Conservation (phyloP, 2,797 vertebrate species). For the Pachyuromys duprasi region DNA sequence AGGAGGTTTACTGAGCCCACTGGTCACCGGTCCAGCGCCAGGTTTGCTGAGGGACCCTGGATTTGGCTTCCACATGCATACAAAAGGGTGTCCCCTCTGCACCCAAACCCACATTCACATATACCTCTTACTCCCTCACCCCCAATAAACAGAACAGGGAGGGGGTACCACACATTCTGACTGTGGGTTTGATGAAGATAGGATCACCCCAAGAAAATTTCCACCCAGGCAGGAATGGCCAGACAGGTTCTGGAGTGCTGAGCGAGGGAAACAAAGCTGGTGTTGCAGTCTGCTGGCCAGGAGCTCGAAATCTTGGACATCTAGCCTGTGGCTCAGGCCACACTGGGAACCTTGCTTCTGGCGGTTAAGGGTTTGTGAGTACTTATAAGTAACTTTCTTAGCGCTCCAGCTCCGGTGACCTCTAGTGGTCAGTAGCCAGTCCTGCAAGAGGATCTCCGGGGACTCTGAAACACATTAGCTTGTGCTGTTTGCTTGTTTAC, state of each 20-base stretch:
- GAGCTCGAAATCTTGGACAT: accelerated
- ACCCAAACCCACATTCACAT: not conserved
- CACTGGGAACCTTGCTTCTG: not conserved
- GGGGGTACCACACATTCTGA: not conserved
- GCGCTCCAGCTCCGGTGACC: not conserved
- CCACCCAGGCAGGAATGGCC: not conserved
- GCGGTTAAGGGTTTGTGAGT: not conserved
- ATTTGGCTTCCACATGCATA: not conserved
- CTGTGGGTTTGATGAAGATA: not conserved
- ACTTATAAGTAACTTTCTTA: accelerated
- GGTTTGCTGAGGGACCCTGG: not conserved
- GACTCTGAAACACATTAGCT: not conserved
- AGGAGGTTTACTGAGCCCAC: not conserved
- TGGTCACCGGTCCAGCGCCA: not conserved
- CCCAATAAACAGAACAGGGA: not conserved
- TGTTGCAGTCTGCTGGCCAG: too few relatives aligned
- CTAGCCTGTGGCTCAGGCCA: not conserved
- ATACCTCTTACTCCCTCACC: not conserved
- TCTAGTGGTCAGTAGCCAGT: not conserved
- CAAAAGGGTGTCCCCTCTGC: not conserved
- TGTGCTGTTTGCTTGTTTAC: not conserved
- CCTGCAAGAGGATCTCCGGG: not conserved
- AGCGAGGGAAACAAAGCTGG: not conserved
- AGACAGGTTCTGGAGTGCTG: not conserved
- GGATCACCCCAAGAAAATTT: not conserved